Base-by-base conservation (phyloP, 1,140 invertebrate genomes). In the Zaprionus ghesquierei region DNA sequence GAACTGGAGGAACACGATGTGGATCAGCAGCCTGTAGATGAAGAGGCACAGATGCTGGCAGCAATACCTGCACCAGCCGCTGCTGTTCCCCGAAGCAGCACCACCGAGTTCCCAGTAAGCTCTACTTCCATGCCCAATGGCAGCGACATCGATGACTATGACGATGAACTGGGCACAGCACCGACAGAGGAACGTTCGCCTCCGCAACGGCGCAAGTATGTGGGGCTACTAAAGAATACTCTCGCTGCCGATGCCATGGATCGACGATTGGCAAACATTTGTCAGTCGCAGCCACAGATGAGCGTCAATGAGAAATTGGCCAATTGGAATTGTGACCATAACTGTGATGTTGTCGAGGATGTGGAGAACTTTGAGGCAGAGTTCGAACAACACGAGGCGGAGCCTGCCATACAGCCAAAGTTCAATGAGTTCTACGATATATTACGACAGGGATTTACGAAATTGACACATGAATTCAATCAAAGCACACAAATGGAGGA, bases 161-260 rank as follows among this genome's bases (percentile, higher is more conserved):
- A 87, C 2, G 81, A 86, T 53, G 82, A 87, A 6, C 46, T 77
- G 27, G 77, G 58, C 20, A 68, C 63, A 15, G 62, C 61, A 9
- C 18, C 41, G 18, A 46, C 41, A 1, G 33, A 69, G 1, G 74
- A 73, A n/a, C 77, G 58, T 31, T 62, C 76, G 4, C 50, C 73
- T 1, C 70, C 73, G 0, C 22, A 53, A 2, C 75, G 64, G 13
- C 85, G 84, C 2, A 89, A 82, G 33, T 87, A 82, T 73, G 54
- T 65, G 12, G 69, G 63, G 1, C 46, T 89, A 2, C 68, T 91
- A 10, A 91, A 91, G 31, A 91, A 89, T 15, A 91, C 90, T 0
- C 74, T 91, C 0, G 72, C 86, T 6, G 77, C 84, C 0, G 90
- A 91, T 12, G 77, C 74, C 2, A 77, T 91, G 79, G 90, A 90